A percentile compares a stretch with the other conserved stretches of the same genome.
These are phyloP conservation scores for Oreortyx pictus DNA, from an alignment of 2,797 vertebrate genomes.

Conservation along the genomic window DNA sequence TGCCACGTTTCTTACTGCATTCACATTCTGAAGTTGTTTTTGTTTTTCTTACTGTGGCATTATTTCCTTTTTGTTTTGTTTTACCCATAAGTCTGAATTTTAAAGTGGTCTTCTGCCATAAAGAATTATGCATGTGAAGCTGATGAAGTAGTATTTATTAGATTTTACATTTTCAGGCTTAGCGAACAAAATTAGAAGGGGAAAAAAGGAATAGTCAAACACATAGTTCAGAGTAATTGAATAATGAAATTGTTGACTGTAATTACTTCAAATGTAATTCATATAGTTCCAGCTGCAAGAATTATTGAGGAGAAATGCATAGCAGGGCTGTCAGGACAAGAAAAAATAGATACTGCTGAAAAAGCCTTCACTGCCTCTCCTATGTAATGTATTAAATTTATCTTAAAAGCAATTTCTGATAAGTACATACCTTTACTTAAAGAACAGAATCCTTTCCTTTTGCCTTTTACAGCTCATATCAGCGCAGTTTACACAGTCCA, in stretches of 20 bases:
- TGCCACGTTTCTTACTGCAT: background rate
- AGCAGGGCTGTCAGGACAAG: slow-evolving; percentile 22
- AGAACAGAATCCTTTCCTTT: slow-evolving; percentile 43
- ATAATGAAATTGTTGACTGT: slow-evolving; percentile 52
- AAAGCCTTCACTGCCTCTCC: background rate
- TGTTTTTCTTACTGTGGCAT: background rate
- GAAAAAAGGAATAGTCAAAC: background rate
- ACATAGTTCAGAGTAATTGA: slow-evolving; percentile 20
- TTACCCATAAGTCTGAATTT: slow-evolving; percentile 26
- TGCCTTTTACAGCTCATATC: slow-evolving; percentile 39
- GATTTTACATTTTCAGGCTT: slow-evolving; percentile 23
- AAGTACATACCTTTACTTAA: slow-evolving; percentile 49
- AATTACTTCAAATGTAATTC: slow-evolving; percentile 45
- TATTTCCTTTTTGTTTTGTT: background rate
- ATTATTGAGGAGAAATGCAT: background rate
- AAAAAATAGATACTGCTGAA: slow-evolving; percentile 26
- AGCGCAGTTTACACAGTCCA: slow-evolving; percentile 46
- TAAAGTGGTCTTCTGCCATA: background rate
- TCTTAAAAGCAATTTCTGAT: slow-evolving; percentile 67
- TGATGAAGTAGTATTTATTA: background rate
- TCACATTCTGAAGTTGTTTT: slow-evolving; percentile 1
- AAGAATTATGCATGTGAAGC: background rate
- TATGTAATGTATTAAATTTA: slow-evolving; percentile 43
- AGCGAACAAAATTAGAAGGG: slow-evolving; percentile 6
- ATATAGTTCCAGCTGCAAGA: background rate